phyloP scores from a whole-genome alignment of 2,888 invertebrate genomes.

The Diaphora mendica region DNA sequence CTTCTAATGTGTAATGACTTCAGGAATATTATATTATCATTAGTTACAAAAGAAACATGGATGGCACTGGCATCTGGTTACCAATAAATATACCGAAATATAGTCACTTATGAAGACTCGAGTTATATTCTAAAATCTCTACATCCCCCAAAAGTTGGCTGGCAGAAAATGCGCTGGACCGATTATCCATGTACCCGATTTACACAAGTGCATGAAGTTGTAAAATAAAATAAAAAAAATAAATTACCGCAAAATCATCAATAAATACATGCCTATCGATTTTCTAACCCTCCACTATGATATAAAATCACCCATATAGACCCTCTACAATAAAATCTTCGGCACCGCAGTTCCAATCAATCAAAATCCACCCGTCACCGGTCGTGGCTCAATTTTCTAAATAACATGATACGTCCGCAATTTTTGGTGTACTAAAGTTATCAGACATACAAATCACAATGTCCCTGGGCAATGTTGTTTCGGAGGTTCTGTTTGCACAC shows the following conservation, averaged over 20 bases:
- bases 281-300: background rate
- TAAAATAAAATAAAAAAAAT: too few relatives aligned
- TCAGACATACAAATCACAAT: constrained; percentile 47
- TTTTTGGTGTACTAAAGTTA: constrained; percentile 44
- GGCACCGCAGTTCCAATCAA: background rate
- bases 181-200: too few relatives aligned
- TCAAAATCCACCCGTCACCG: constrained; percentile 2
- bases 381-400: background rate
- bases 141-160: background rate
- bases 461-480: constrained; percentile 45
- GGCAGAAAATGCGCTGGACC: too few relatives aligned
- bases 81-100: too few relatives aligned
- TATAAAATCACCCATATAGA: background rate
- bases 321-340: background rate
- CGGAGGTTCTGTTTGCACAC: constrained; percentile 57
- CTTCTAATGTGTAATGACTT: too few relatives aligned
- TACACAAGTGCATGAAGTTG: too few relatives aligned
- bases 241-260: background rate
- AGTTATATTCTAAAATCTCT: too few relatives aligned
- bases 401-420: constrained; percentile 15
- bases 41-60: too few relatives aligned
- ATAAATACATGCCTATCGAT: background rate
- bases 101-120: too few relatives aligned
- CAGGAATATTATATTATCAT: too few relatives aligned
- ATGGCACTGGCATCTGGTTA: too few relatives aligned